These are phyloP conservation scores for Lepidochrysops patricia DNA, from an alignment of 2,888 invertebrate genomes.

Conservation along the genomic window DNA sequence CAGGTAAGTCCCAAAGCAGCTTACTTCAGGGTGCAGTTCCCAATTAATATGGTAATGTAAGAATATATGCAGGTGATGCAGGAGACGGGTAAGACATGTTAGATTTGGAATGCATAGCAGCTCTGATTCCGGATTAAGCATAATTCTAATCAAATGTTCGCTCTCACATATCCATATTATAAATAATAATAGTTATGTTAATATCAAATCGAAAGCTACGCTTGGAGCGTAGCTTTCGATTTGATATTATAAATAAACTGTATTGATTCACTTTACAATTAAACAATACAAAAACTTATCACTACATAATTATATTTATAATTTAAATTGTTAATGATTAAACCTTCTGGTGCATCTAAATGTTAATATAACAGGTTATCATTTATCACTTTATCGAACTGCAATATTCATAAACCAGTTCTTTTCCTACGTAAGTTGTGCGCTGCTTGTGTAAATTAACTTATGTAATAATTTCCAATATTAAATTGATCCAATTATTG, in stretches of 20 bases:
- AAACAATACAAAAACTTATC: too few relatives aligned
- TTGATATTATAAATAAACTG: too few relatives aligned
- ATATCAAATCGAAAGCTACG: too few relatives aligned
- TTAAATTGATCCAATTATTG: background rate
- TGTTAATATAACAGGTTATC: background rate
- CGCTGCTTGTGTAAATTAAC: background rate
- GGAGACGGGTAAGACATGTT: slow-evolving; percentile 36
- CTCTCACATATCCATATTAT: background rate
- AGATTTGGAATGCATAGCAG: slow-evolving; percentile 16
- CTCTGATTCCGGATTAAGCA: background rate
- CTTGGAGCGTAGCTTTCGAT: too few relatives aligned
- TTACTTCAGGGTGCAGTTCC: slow-evolving; percentile 39
- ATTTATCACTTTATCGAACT: background rate
- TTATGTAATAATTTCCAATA: background rate
- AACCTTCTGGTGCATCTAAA: background rate
- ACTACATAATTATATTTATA: too few relatives aligned
- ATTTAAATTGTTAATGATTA: background rate
- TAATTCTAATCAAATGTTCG: background rate
- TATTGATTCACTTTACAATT: too few relatives aligned
- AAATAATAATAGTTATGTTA: too few relatives aligned
- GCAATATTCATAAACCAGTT: background rate
- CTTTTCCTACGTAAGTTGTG: background rate
- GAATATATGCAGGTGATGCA: slow-evolving; percentile 43
- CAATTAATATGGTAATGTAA: slow-evolving; percentile 72
- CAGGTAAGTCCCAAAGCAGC: slow-evolving; percentile 41